Evolutionary conservation across 2,797 vertebrate genomes (phyloP), one percentile per base, ranked within the genome.

Genomic region (Dicrostonyx torquatus): DNA sequence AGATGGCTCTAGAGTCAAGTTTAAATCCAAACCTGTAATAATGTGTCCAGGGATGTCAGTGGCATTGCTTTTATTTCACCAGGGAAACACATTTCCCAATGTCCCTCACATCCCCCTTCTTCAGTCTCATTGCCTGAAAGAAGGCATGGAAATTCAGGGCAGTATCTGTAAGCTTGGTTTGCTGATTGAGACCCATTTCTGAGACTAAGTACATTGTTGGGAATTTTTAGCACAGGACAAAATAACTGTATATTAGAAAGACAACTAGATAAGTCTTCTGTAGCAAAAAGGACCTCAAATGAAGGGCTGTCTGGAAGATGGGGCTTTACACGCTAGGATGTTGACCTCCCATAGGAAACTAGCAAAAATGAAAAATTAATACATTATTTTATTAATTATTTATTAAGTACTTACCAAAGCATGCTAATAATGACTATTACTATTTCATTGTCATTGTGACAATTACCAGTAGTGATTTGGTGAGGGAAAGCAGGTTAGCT

Each of bases 381-480:
- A 26, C 53, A 37, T 86, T 45, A 82, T 79, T 89, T 17, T 6
- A 40, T 82, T 40, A 66, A 72, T 50, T 89, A 45, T 45, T 53
- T 68, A 50, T 89, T 62, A 82, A 55, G 40, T 91, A 75, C 60
- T 78, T 45, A 68, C 29, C 6, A 84, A 66, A 72, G 1, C 5
- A 14, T 37, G 82, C 93, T 93, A 79, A 26, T 66, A 79, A 73
- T 88, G 55, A 68, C 34, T 87, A 14, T 55, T 80, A 31, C 79
- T 40, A n/a, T 76, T 48, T 72, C 14, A 10, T 43, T 43, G 10
- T 90, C 66, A 11, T 80, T 18, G 3, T 43, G 78, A 53, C 37
- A 89, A 60, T 90, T 91, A 45, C 79, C 92, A 64, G 85, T 94
- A 79, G 22, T 18, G 60, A 94, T 66, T 55, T 50, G 31, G 18